Evolutionary conservation across 2,113 vertebrate genomes (phyloP).

Genomic region (Equus przewalskii): DNA sequence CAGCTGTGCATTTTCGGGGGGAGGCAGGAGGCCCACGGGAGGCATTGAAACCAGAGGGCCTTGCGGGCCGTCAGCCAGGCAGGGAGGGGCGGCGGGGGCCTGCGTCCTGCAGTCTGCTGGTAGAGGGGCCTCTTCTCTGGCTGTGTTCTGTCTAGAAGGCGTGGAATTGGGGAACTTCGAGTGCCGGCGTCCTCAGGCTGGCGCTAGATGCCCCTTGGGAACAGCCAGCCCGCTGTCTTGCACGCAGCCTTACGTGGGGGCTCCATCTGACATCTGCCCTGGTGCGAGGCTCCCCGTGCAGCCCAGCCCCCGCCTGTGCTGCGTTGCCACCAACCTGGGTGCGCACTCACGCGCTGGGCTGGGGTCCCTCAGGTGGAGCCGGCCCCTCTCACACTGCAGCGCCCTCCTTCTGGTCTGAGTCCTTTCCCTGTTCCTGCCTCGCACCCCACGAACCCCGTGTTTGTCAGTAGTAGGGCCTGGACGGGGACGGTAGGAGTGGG

Average conservation of each 20-base stretch:
- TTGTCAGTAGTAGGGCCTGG: accelerated
- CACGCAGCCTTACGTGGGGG: accelerated
- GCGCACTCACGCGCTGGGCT: accelerated
- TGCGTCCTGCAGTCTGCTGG: not conserved
- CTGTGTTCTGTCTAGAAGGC: not conserved
- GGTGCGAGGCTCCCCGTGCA: accelerated
- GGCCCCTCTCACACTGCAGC: not conserved
- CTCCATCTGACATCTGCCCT: accelerated
- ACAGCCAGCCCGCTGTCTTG: not conserved
- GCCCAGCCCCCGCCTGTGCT: not conserved
- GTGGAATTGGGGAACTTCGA: accelerated
- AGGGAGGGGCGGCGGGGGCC: not conserved
- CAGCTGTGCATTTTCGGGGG: accelerated
- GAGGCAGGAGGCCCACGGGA: not conserved
- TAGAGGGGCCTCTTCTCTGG: not conserved
- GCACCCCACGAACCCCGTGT: accelerated
- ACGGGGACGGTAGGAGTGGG: not conserved
- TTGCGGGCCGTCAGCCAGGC: accelerated
- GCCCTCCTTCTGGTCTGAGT: no score
- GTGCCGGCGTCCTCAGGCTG: accelerated
- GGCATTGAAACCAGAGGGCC: not conserved
- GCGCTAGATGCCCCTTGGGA: not conserved
- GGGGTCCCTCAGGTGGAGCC: not conserved
- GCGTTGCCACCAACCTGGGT: not conserved
- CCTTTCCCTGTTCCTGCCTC: accelerated